A percentile compares a stretch with the other conserved stretches of the same genome.
Evolutionary conservation across 2,797 vertebrate genomes (phyloP).

Genomic region (Psittacula derbiana): DNA sequence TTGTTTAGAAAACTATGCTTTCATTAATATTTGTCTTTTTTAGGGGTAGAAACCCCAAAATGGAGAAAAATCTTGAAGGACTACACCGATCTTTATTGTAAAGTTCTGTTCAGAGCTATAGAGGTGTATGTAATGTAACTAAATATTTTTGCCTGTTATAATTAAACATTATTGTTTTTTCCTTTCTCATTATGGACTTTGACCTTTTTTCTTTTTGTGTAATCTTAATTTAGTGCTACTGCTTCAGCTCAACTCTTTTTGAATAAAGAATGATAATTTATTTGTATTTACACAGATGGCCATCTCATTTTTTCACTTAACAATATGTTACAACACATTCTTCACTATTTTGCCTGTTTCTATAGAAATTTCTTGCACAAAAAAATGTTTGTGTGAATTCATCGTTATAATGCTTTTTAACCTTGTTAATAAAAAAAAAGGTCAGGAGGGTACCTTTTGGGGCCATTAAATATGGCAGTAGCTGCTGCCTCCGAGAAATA

Average conservation of each 20-base stretch:
- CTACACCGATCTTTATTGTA: background rate
- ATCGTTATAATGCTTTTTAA: background rate
- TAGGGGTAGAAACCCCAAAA: background rate
- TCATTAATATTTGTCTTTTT: background rate
- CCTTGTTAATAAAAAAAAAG: background rate
- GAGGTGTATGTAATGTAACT: background rate
- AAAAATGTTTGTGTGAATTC: background rate
- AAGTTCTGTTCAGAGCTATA: background rate
- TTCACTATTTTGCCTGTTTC: background rate
- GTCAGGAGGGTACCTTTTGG: background rate
- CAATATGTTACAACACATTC: background rate
- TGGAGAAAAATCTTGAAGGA: background rate
- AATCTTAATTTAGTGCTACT: background rate
- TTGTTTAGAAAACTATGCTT: background rate
- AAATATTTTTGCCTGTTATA: background rate
- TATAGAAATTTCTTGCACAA: background rate
- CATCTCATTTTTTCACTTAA: background rate
- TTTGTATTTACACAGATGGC: background rate
- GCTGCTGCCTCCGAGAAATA: constrained; percentile 2
- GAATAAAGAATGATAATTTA: background rate
- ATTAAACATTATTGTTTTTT: background rate
- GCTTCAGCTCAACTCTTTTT: background rate
- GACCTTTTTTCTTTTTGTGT: background rate
- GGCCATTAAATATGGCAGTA: background rate
- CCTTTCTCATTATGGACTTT: background rate